Conservation (phyloP, 2,113 vertebrate species). For the Stictonetta naevosa region DNA sequence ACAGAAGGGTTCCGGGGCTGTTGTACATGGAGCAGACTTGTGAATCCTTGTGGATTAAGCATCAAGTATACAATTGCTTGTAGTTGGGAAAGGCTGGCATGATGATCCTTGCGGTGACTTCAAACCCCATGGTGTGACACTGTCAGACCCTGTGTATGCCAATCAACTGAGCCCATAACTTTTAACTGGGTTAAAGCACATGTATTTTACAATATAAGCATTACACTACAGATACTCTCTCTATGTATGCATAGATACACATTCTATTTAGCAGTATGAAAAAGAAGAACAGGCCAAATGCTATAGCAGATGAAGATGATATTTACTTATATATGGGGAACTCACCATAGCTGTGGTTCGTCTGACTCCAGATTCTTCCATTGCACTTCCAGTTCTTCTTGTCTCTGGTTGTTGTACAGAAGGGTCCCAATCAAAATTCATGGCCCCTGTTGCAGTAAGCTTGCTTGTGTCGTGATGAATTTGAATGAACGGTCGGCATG, state of each 20-base stretch:
- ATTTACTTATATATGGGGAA: neutral
- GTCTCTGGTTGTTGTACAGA: neutral
- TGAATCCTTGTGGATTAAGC: neutral
- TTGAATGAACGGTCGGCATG: neutral
- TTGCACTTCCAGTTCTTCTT: neutral
- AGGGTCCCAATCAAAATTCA: neutral
- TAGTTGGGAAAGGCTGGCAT: neutral
- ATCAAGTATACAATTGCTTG: neutral
- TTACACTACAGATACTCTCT: neutral
- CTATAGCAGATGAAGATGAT: neutral
- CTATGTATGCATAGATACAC: neutral
- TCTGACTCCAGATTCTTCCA: neutral
- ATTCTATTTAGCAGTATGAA: neutral
- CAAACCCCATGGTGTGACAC: neutral
- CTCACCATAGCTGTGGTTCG: neutral
- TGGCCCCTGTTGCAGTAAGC: accelerated
- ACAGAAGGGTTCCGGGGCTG: neutral
- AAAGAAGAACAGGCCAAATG: neutral
- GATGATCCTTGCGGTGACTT: neutral
- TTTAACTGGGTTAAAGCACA: neutral
- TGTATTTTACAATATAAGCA: neutral
- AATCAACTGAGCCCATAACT: neutral
- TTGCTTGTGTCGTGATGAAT: neutral
- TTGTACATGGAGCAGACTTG: neutral
- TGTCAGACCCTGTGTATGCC: neutral